Base-by-base conservation (phyloP, 2,888 invertebrate species). In the Heliconius hortense region DNA sequence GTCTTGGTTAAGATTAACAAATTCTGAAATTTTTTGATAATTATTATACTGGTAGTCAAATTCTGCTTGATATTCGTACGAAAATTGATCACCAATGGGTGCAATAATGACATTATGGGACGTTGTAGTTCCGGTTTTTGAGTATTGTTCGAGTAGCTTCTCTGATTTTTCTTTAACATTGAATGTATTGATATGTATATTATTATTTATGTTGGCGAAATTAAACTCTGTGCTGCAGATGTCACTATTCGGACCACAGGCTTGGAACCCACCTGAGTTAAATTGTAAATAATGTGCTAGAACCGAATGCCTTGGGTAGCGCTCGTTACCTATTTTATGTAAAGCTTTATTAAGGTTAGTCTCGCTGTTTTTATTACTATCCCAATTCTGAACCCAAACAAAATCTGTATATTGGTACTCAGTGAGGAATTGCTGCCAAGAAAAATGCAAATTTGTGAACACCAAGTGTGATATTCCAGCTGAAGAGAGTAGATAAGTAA, bases 31-130 rank as follows among this genome's bases (percentile, higher is more conserved):
- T 86, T 96, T 96, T 83, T 97, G 96, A 89, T 99, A 99, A 87
- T 99, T 99, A 64, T 95, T 95, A 86, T 98, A 99, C 87, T 99
- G 99, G 85, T 98, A 98, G 86, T 98, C 98, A 95, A 98, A 98
- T 90, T 99, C 99, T 56, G 96, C 95, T 78, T 96, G 96, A 75
- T 96, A 95, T 87, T 98, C 97, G 88, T 97, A 99, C 13, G 97
- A 95, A 88, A 98, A 98, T 84, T 98, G 97, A 85, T 98, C 99
- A 0, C 99, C 99, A 2, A 99, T 91, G 0, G 98, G 98, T 86
- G 98, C 97, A 59, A 99, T 94, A 0, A 98, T 96, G 1, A 97
- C 97, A 86, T 98, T 98, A 88, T 98, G 98, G 0, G 97, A 95
- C 82, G 97, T 96, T 48, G 98, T 89, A 0, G 98, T 98, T 0